These are phyloP conservation scores for Pelobates fuscus DNA, from an alignment of 2,113 vertebrate species.

Conservation along the genomic window DNA sequence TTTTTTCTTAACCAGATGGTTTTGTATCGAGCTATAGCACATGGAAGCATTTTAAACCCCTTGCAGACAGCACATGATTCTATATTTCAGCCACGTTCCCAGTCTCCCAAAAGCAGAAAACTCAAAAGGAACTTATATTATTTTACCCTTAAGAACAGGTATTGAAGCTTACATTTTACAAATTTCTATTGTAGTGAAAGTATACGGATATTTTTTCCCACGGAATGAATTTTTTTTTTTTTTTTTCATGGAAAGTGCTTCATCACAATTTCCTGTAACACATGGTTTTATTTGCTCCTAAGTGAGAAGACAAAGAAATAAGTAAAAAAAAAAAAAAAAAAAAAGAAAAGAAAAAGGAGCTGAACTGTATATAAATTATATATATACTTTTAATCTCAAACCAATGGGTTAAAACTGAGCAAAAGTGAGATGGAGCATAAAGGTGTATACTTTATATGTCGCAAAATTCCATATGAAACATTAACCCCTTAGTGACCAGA, in stretches of 20 bases:
- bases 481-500: neutral
- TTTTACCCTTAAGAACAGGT: slow-evolving; percentile 9
- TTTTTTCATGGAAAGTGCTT: slow-evolving; percentile 31
- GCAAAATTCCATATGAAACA: neutral
- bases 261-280: slow-evolving; percentile 16
- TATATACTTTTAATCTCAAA: too few relatives aligned
- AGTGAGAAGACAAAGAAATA: too few relatives aligned
- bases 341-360: neutral
- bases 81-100: slow-evolving; percentile 14
- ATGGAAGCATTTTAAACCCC: slow-evolving; percentile 25
- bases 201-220: slow-evolving; percentile 17
- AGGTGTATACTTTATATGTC: neutral
- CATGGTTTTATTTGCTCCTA: slow-evolving; percentile 9
- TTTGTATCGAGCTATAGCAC: slow-evolving; percentile 15
- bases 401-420: too few relatives aligned
- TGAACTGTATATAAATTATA: too few relatives aligned
- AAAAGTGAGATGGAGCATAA: too few relatives aligned
- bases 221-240: too few relatives aligned
- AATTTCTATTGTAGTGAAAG: slow-evolving; percentile 19
- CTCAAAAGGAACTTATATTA: slow-evolving; percentile 16
- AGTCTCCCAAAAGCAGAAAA: slow-evolving; percentile 19
- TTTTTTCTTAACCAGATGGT: slow-evolving; percentile 32
- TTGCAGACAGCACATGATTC: slow-evolving; percentile 19
- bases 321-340: too few relatives aligned
- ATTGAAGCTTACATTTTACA: slow-evolving; percentile 21